Evolutionary conservation across 2,797 vertebrate species (phyloP), one percentile per base, ranked within the genome.

Genomic region (Sebastes alutus): DNA sequence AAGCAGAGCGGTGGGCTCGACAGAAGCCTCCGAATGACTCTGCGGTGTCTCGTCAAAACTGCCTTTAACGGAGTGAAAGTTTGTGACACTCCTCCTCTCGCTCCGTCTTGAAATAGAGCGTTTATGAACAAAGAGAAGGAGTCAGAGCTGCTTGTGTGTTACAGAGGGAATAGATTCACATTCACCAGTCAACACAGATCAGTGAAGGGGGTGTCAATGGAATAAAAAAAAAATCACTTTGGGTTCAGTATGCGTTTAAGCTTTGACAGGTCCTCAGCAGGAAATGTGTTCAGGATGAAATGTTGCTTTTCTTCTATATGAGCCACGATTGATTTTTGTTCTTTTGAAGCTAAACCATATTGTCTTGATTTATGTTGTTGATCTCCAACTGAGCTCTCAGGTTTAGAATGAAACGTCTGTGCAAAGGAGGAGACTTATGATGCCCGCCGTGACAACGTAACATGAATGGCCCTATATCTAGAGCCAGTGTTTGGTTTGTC

Each of bases 21-120:
- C 81, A 77, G 67, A 67, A 56, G 58, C 61, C 59, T 14, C 46
- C 3, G 66, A 66, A 62, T 46, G 87, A 83, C 87, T 87, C 75
- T 4, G 86, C 75, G 87, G 81, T 77, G 81, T 86, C 46, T 30
- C 78, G 77, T 80, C 78, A 87, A 85, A 85, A 85, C 63, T 2
- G 63, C 68, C 78, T 84, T 64, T 20, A 81, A 86, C 75, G 38
- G 64, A 1, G 56, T 22, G 9, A 79, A 80, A 70, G 85, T 72
- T 70, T 46, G n/a, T 35, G 78, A 76, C 77, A 61, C 72, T 22
- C 16, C 35, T 6, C 22, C 67, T 64, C 52, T 61, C 3, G 14
- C 66, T 23, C 32, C 0, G 35, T 55, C 73, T 80, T 49, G 25
- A 78, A 80, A 63, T 2, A 6, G 22, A 63, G 63, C 55, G 2